Evolutionary conservation across 2,888 invertebrate species (phyloP).

Genomic region (Drosophila monieri): DNA sequence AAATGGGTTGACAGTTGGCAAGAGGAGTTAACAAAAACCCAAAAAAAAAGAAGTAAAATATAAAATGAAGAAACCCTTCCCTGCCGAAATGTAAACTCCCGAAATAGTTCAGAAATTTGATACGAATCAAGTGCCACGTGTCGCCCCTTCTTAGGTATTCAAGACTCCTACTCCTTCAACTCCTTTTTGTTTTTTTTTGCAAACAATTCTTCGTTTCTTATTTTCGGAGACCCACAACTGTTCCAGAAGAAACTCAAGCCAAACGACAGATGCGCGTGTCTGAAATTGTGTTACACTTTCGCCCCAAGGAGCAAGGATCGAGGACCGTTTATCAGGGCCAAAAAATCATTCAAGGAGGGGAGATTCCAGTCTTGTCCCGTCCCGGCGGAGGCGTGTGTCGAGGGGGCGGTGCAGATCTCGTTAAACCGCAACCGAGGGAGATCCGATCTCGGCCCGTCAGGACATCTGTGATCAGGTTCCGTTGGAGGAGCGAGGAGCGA

Average conservation of each 20-base stretch:
- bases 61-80: conserved; percentile 52
- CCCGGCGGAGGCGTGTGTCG: conserved; percentile 59
- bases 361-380: conserved; percentile 7
- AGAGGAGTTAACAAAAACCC: conserved; percentile 28
- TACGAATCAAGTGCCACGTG: conserved; percentile 82
- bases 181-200: conserved; percentile 10
- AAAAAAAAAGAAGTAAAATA: conserved; percentile 5
- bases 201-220: conserved; percentile 9
- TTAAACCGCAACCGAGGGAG: conserved; percentile 79
- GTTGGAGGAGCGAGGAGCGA: conserved; percentile 49
- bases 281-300: conserved; percentile 70
- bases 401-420: conserved; percentile 77
- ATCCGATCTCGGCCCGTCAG: conserved; percentile 57
- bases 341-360: conserved; percentile 30
- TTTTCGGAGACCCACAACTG: conserved; percentile 39
- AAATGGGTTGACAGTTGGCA: conserved; percentile 75
- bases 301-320: conserved; percentile 36
- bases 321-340: conserved; percentile 38
- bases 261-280: conserved; percentile 73
- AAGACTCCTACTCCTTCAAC: conserved; percentile 22
- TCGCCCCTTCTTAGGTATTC: conserved; percentile 50
- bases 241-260: conserved; percentile 27
- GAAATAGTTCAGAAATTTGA: conserved; percentile 77
- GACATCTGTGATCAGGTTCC: conserved; percentile 77
- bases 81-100: conserved; percentile 61